Percentiles rank a stretch among this genome's conserved stretches.
Conservation (phyloP, 1,140 invertebrate genomes). For the Danaus plexippus region DNA sequence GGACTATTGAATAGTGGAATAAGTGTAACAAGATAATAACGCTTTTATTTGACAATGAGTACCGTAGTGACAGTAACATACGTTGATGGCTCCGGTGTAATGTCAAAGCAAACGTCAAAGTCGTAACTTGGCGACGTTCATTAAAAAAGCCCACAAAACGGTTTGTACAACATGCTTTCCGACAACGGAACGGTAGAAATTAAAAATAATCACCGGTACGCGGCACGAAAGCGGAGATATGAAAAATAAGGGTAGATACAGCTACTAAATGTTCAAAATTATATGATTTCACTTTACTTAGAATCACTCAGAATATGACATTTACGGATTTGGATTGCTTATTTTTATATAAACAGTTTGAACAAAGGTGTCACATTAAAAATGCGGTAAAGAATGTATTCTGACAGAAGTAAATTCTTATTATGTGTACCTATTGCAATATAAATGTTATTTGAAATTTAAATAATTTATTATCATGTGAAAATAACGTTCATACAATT, state of each 20-base stretch:
- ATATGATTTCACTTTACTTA: no score
- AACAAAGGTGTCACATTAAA: no score
- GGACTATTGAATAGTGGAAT: slow-evolving; percentile 25
- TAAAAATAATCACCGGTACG: slow-evolving; percentile 60
- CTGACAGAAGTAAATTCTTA: no score
- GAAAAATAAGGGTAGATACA: slow-evolving; percentile 48
- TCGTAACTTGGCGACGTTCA: slow-evolving; percentile 44
- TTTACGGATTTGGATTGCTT: no score
- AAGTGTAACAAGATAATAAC: slow-evolving; percentile 19
- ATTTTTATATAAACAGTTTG: no score
- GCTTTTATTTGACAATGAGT: slow-evolving; percentile 30
- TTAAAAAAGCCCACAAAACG: slow-evolving; percentile 53
- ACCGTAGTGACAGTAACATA: slow-evolving; percentile 27
- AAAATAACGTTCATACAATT: no score
- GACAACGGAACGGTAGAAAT: slow-evolving; percentile 53
- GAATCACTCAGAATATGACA: no score
- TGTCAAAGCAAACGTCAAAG: slow-evolving; percentile 44
- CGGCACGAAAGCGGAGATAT: slow-evolving; percentile 53
- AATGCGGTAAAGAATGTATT: no score
- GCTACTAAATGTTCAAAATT: slow-evolving; percentile 1
- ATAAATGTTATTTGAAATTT: no score
- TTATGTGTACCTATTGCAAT: no score
- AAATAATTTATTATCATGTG: no score
- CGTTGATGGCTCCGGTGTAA: slow-evolving; percentile 35
- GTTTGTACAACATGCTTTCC: slow-evolving; percentile 51